Base-by-base conservation (phyloP, 2,113 vertebrate species). In the Anser brachyrhynchus region DNA sequence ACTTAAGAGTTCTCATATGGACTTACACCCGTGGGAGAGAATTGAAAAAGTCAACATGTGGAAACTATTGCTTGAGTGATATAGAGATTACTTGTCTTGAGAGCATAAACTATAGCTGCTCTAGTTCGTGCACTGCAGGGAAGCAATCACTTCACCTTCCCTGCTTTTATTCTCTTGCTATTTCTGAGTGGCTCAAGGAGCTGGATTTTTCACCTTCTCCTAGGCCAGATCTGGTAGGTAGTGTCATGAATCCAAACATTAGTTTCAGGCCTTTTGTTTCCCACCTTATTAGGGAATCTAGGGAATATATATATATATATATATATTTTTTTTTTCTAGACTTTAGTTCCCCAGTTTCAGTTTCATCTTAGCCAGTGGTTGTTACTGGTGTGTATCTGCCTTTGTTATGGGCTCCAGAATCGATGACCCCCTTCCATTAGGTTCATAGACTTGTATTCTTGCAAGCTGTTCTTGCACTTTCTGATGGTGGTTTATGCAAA, bases 161-260 rank as follows among this genome's bases (percentile, higher is more conserved):
- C 57, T 78, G 21, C 25, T 80, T 94, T 88, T 70, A 28, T 80
- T 69, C 49, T 67, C 88, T 74, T 93, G 72, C 66, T 77, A 61
- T 86, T 91, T 78, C 26, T 52, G 57, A 59, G 44, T 49, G 37
- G 64, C 54, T 81, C 65, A 71, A 85, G 33, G 33, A 64, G 11
- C 35, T 81, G 69, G 6, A 28, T 83, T 77, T 87, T 88, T 52
- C 37, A 55, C 8, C 9, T 83, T 91, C 31, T 89, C 29, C 15
- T 84, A 80, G 28, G n/a, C 28, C 19, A 67, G 62, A 86, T 14
- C 23, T 64, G 29, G 9, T 51, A 52, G 22, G 11, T 39, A 11
- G 21, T 54, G 14, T 84, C 22, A n/a, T 9, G 3, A 25, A 65
- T 67, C 71, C 0, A 0, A 90, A 51, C 26, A 18, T 20, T 74